Evolutionary conservation across 2,888 invertebrate genomes (phyloP).

Genomic region (Phytoseiulus persimilis): DNA sequence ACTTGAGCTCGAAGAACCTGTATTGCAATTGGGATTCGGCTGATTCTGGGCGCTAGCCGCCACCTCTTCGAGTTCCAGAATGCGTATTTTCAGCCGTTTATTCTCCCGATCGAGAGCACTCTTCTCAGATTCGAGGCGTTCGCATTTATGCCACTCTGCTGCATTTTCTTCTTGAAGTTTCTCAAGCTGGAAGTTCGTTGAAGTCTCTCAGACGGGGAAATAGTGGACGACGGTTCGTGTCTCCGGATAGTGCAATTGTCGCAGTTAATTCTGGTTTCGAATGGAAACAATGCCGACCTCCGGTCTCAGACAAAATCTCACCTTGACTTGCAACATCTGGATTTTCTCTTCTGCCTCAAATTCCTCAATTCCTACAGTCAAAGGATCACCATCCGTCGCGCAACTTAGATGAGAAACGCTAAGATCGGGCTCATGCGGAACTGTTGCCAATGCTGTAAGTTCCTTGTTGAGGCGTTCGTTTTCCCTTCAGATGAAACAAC

Average conservation of each 20-base stretch:
- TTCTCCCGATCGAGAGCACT: slow-evolving; percentile 76
- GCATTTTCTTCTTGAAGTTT: slow-evolving; percentile 82
- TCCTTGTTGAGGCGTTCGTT: slow-evolving; percentile 19
- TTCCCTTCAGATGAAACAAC: not conserved
- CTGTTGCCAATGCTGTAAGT: not conserved
- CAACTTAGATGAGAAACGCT: not conserved
- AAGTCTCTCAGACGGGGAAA: not conserved
- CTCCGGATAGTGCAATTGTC: no score
- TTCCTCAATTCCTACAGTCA: slow-evolving; percentile 18
- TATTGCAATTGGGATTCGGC: slow-evolving; percentile 6
- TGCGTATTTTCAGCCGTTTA: slow-evolving; percentile 65
- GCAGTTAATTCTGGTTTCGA: no score
- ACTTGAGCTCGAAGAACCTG: slow-evolving; percentile 37
- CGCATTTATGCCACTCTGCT: slow-evolving; percentile 83
- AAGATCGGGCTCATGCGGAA: not conserved
- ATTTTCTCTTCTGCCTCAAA: slow-evolving; percentile 33
- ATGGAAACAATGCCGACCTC: no score
- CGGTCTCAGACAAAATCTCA: not conserved
- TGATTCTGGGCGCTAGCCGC: slow-evolving; percentile 54
- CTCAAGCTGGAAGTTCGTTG: slow-evolving; percentile 60
- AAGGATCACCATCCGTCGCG: not conserved
- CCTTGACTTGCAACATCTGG: slow-evolving; percentile 36
- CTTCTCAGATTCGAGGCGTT: slow-evolving; percentile 80
- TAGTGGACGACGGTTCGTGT: no score
- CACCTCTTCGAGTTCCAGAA: slow-evolving; percentile 64